Percentiles rank a stretch among this genome's conserved stretches.
Conservation (phyloP, 2,888 invertebrate genomes). For the Lasioglossum lativentre region DNA sequence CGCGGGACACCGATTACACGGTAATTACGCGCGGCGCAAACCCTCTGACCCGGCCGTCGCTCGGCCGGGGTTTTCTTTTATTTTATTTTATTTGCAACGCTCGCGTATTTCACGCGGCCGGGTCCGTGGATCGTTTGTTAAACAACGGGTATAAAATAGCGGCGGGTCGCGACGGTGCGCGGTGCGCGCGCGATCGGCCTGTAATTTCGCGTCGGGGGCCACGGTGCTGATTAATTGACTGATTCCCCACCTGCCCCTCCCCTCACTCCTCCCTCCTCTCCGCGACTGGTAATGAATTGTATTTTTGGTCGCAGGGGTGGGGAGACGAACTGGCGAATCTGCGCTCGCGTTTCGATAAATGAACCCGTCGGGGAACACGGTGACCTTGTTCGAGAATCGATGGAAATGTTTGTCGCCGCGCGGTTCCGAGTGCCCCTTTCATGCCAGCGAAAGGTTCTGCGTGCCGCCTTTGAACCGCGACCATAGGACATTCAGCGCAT, state of each 20-base stretch:
- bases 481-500: neutral
- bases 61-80: slow-evolving; percentile 1
- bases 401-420: neutral
- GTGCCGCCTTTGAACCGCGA: neutral
- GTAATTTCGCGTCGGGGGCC: slow-evolving; percentile 20
- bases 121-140: slow-evolving; percentile 27
- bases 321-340: neutral
- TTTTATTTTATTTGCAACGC: slow-evolving; percentile 16
- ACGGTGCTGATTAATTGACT: slow-evolving; percentile 47
- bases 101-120: slow-evolving; percentile 37
- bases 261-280: neutral
- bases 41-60: neutral
- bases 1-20: slow-evolving; percentile 27
- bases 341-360: slow-evolving; percentile 12
- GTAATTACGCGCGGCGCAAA: slow-evolving; percentile 4
- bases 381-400: slow-evolving; percentile 34
- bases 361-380: slow-evolving; percentile 11
- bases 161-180: neutral
- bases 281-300: slow-evolving; percentile 38
- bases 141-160: slow-evolving; percentile 47
- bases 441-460: neutral
- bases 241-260: slow-evolving; percentile 21
- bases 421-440: neutral
- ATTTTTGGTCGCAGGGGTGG: slow-evolving; percentile 14
- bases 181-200: slow-evolving; percentile 11